A percentile compares a stretch with the other conserved stretches of the same genome.
Evolutionary conservation across 2,113 vertebrate genomes (phyloP).

Genomic region (Syngnathoides biaculeatus): DNA sequence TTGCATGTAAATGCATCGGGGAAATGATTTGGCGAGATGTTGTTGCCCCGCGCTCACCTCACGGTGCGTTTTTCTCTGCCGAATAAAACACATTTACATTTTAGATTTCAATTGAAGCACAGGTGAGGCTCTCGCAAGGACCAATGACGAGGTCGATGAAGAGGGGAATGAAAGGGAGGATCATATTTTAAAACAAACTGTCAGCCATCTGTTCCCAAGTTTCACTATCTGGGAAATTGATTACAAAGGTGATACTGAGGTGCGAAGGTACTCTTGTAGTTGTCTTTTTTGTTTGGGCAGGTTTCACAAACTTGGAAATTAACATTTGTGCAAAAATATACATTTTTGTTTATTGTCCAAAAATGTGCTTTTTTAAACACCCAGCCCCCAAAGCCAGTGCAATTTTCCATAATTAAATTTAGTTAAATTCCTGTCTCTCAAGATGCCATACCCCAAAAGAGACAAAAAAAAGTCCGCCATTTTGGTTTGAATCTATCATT

Average conservation of each 20-base stretch:
- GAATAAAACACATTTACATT: conserved; percentile 45
- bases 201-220: neutral
- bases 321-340: too few species aligned
- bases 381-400: too few species aligned
- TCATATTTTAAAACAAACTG: neutral
- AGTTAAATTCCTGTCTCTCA: too few species aligned
- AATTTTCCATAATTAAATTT: too few species aligned
- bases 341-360: too few species aligned
- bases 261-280: neutral
- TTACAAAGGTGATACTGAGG: neutral
- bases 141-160: neutral
- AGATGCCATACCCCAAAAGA: too few species aligned
- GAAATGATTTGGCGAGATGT: conserved; percentile 54
- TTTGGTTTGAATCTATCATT: too few species aligned
- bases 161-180: neutral
- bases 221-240: neutral
- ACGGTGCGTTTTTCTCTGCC: conserved; percentile 34
- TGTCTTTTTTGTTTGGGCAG: neutral
- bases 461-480: too few species aligned
- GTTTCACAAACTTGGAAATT: neutral
- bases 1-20: conserved; percentile 69
- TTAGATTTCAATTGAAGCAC: conserved; percentile 38
- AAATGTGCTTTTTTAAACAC: too few species aligned
- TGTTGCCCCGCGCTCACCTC: conserved; percentile 29
- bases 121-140: conserved; percentile 6